Evolutionary conservation across 2,888 invertebrate species (phyloP), one percentile per base, ranked within the genome.

Genomic region (Gari tellinella): DNA sequence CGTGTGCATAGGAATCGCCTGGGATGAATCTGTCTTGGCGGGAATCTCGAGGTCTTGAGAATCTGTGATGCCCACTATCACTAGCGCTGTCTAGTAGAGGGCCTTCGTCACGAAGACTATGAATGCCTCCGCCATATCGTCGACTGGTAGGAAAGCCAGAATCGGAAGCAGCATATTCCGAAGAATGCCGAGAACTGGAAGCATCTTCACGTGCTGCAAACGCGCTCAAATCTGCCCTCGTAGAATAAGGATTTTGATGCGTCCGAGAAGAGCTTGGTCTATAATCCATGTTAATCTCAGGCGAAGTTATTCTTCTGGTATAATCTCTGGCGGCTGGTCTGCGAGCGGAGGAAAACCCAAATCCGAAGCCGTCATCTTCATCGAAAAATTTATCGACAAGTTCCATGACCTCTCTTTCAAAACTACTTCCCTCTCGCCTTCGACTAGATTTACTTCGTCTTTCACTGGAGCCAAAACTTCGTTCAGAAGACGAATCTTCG

Each of bases 341-440:
- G 5, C 43, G 43, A 8, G 48, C 8, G 7, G 60, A 48, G 12
- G 48, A 46, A 15, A 46, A 38, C 0, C 61, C 55, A 21, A 74
- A 61, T 7, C 61, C 65, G 19, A 68, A 55, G 23, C 37, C 53
- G 40, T 60, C 53, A 57, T 69, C 68, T 19, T 66, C 72, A 37
- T 67, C 74, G n/a, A 74, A 74, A 23, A 74, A 74, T 23, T 46
- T 60, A 19, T 74, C 69, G 12, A 74, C 74, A 37, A 74, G 61
- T 26, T 61, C 53, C 61, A 69, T 65, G 8, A 74, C 69, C 31
- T 74, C 74, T 14, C 46, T 41, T 41, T 65, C 64, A 31, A 74
- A 74, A 2, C 52, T 62, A 21, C 60, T 68, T 14, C 37, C 40
- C 17, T 60, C 60, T 38, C 19, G 8, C 15, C 15, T 38, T 17